These are phyloP conservation scores for Subanguina moxae DNA, from an alignment of 1,140 invertebrate genomes.

Conservation along the genomic window DNA sequence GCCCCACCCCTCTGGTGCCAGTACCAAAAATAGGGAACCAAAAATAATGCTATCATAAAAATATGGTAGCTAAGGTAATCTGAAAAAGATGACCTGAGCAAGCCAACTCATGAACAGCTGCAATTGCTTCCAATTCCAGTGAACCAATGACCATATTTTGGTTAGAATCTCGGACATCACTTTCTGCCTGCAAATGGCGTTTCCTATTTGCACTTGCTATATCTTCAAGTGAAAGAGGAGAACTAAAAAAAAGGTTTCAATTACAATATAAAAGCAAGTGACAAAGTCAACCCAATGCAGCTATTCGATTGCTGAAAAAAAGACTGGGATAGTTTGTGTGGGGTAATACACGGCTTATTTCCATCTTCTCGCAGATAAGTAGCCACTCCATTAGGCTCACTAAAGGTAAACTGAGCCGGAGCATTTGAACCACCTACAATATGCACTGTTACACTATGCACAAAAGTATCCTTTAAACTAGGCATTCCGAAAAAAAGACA, in stretches of 20 bases:
- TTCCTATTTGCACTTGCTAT: conserved; percentile 50
- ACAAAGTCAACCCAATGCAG: conserved; percentile 12
- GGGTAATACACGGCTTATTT: conserved; percentile 11
- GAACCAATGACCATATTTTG: conserved; percentile 29
- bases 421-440: too few relatives aligned
- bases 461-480: neutral
- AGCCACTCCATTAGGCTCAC: too few relatives aligned
- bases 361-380: too few relatives aligned
- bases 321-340: conserved; percentile 12
- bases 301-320: conserved; percentile 16
- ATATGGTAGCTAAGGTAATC: too few relatives aligned
- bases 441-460: too few relatives aligned
- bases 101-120: conserved; percentile 56
- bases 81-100: too few relatives aligned
- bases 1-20: too few relatives aligned
- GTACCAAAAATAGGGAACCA: too few relatives aligned
- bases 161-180: conserved; percentile 15
- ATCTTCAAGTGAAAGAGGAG: conserved; percentile 53
- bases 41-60: too few relatives aligned
- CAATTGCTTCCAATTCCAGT: conserved; percentile 56
- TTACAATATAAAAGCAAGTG: neutral
- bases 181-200: conserved; percentile 23
- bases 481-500: neutral
- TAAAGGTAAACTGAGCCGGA: too few relatives aligned
- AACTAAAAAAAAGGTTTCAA: conserved; percentile 28